Conservation (phyloP, 1,140 invertebrate species). For the Protaetia brevitarsis region DNA sequence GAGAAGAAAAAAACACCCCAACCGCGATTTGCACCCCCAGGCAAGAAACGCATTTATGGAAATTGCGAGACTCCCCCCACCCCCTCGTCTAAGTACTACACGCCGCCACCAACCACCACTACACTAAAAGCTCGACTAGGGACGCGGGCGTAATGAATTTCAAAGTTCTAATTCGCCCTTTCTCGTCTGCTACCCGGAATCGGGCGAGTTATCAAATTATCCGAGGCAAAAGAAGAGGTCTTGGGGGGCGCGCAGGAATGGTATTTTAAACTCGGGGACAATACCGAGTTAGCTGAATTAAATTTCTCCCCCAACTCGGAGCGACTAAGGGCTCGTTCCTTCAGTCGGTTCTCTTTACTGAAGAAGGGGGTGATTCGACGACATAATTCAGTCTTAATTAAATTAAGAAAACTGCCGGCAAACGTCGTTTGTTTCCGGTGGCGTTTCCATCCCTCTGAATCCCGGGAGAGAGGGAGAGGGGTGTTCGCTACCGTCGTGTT, state of each 20-base stretch:
- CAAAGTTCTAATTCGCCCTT: too few species aligned
- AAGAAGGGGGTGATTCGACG: not conserved
- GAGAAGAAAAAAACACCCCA: too few species aligned
- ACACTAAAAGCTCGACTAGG: too few species aligned
- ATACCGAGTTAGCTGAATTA: slow-evolving; percentile 8
- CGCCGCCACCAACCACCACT: too few species aligned
- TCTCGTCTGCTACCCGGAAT: too few species aligned
- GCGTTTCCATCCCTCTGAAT: too few species aligned
- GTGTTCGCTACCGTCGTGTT: too few species aligned
- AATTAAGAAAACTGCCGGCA: slow-evolving; percentile 16
- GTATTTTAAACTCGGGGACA: too few species aligned
- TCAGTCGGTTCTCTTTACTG: too few species aligned
- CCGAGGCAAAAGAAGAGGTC: not conserved
- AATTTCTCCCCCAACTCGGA: not conserved
- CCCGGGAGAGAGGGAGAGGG: too few species aligned
- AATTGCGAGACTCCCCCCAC: not conserved
- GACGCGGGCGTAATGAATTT: too few species aligned
- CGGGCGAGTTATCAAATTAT: slow-evolving; percentile 8
- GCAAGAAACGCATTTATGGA: slow-evolving; percentile 16
- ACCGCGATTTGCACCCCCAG: not conserved
- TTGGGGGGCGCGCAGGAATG: too few species aligned
- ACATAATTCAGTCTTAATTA: slow-evolving; percentile 15
- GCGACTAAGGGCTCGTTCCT: not conserved
- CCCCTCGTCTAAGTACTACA: not conserved
- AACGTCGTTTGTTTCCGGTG: slow-evolving; percentile 14